Conservation (phyloP, 2,888 invertebrate species). For the Cataglyphis albicans region DNA sequence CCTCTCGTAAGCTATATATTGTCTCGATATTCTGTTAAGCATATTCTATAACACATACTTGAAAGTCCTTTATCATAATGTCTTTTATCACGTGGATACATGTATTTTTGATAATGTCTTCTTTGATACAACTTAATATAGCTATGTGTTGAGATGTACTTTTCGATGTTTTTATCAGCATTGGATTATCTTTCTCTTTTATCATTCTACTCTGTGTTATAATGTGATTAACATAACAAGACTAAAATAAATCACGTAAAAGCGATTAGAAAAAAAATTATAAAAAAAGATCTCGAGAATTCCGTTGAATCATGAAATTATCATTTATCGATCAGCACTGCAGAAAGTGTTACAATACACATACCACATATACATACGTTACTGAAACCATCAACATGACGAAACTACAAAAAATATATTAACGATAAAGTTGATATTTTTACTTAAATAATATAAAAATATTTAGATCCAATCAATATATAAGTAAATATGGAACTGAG, state of each 20-base stretch:
- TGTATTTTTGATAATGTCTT: conserved; percentile 21
- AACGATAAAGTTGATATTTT: conserved; percentile 13
- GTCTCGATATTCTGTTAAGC: conserved; percentile 27
- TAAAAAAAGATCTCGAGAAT: conserved; percentile 12
- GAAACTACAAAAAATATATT: conserved; percentile 6
- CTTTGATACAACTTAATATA: neutral
- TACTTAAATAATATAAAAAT: neutral
- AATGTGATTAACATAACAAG: conserved; percentile 24
- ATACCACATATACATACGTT: neutral
- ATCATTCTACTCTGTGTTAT: neutral
- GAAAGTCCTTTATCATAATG: neutral
- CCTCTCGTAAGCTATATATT: conserved; percentile 30
- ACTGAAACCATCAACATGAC: neutral
- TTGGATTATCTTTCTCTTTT: conserved; percentile 5
- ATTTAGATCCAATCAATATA: neutral
- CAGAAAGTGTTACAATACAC: conserved; percentile 33
- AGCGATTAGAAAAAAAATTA: conserved; percentile 9
- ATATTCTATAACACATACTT: neutral
- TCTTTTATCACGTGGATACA: neutral
- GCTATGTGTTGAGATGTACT: conserved; percentile 25
- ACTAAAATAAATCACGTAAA: neutral
- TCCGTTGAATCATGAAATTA: conserved; percentile 25
- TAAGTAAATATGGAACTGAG: neutral
- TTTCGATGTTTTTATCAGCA: conserved; percentile 19
- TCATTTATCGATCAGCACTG: conserved; percentile 33